Conservation (phyloP, 2,888 invertebrate genomes). For the Patella pellucida region DNA sequence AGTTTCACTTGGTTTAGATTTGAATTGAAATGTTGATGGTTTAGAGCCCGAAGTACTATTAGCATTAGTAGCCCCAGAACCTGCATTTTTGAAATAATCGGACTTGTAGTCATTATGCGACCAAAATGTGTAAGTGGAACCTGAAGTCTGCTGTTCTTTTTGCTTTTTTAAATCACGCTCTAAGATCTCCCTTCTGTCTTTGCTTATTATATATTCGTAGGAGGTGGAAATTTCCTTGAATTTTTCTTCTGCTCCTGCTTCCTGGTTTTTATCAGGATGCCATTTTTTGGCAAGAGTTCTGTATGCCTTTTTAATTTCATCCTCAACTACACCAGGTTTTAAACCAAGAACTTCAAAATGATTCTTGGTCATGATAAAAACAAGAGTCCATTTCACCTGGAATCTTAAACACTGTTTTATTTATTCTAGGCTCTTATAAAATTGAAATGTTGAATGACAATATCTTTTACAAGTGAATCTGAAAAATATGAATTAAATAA, state of each 20-base stretch:
- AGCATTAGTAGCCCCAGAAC: background rate
- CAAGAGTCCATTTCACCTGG: too few species aligned
- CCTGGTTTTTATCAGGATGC: conserved; percentile 68
- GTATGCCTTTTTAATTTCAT: conserved; percentile 66
- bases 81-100: background rate
- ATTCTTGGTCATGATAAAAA: conserved; percentile 43
- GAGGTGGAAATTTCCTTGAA: conserved; percentile 66
- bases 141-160: conserved; percentile 15
- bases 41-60: background rate
- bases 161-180: conserved; percentile 47
- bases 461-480: too few species aligned
- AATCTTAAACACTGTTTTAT: too few species aligned
- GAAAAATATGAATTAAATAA: too few species aligned
- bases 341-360: conserved; percentile 59
- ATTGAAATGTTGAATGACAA: too few species aligned
- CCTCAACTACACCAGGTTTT: conserved; percentile 53
- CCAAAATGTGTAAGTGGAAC: background rate
- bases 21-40: background rate
- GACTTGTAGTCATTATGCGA: background rate
- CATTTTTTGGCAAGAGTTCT: conserved; percentile 59
- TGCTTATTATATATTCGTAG: conserved; percentile 60
- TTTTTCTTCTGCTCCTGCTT: conserved; percentile 61
- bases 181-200: conserved; percentile 53
- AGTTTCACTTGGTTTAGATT: background rate
- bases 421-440: too few species aligned